phyloP scores from a whole-genome alignment of 2,888 invertebrate genomes.

The Melinaea marsaeus region DNA sequence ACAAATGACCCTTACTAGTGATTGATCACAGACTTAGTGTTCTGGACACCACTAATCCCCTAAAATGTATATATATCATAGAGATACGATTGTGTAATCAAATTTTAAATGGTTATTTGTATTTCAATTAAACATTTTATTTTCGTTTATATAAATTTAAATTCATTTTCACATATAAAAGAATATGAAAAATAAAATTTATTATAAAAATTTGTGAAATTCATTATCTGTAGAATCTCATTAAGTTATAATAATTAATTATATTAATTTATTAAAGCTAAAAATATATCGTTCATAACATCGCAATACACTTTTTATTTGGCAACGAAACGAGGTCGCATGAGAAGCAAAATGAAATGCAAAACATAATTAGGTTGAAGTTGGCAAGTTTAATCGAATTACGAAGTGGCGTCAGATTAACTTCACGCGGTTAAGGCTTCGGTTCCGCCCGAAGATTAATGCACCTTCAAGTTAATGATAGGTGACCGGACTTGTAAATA shows the following conservation, averaged over 20 bases:
- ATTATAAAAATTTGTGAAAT: no score
- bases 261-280: no score
- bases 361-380: slow-evolving; percentile 37
- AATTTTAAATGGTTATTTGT: no score
- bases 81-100: neutral
- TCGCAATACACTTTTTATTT: neutral
- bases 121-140: no score
- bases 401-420: slow-evolving; percentile 41
- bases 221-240: no score
- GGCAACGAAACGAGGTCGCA: slow-evolving; percentile 3
- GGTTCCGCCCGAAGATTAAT: slow-evolving; percentile 7
- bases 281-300: neutral
- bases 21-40: slow-evolving; percentile 37
- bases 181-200: no score
- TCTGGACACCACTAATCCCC: slow-evolving; percentile 34
- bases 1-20: slow-evolving; percentile 32
- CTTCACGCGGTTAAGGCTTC: slow-evolving; percentile 13
- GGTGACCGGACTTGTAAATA: slow-evolving; percentile 6
- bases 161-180: no score
- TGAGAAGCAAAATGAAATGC: slow-evolving; percentile 39
- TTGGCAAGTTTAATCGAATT: slow-evolving; percentile 61
- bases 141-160: no score
- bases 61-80: slow-evolving; percentile 14
- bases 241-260: no score
- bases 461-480: slow-evolving; percentile 4